These are phyloP conservation scores for Acipenser ruthenus DNA, from an alignment of 2,797 vertebrate species.

Conservation along the genomic window DNA sequence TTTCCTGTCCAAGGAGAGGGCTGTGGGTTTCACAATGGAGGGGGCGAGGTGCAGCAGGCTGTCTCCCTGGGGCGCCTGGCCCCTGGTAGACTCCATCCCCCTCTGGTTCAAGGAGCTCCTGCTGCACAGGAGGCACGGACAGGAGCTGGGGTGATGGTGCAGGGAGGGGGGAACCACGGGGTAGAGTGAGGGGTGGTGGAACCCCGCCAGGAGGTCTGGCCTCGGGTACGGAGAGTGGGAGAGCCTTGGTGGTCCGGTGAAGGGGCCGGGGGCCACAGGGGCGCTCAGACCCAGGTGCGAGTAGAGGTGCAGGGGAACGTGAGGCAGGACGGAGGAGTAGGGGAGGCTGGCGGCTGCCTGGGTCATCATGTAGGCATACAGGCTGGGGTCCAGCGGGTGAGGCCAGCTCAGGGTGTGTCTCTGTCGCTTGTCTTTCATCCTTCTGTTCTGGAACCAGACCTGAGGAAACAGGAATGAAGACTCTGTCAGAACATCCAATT, in stretches of 20 bases:
- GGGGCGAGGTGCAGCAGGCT: constrained; percentile 26
- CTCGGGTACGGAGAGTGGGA: constrained; percentile 37
- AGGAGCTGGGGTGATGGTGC: constrained; percentile 40
- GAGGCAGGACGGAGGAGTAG: constrained; percentile 36
- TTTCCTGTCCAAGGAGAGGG: constrained; percentile 34
- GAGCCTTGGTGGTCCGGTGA: constrained; percentile 35
- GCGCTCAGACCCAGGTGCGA: constrained; percentile 37
- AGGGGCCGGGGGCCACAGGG: constrained; percentile 33
- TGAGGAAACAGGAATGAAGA: constrained; percentile 5
- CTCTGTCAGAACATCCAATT: too few relatives aligned
- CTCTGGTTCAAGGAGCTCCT: constrained; percentile 29
- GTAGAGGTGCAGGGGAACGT: constrained; percentile 45
- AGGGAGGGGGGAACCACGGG: constrained; percentile 25
- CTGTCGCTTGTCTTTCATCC: constrained; percentile 66
- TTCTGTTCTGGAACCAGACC: constrained; percentile 61
- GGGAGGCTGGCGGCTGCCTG: constrained; percentile 36
- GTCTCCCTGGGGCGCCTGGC: constrained; percentile 33
- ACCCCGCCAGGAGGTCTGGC: constrained; percentile 21
- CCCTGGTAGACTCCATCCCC: constrained; percentile 44
- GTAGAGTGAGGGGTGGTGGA: constrained; percentile 36
- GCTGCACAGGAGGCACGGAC: constrained; percentile 42
- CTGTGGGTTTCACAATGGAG: constrained; percentile 28
- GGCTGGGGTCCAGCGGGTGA: constrained; percentile 41
- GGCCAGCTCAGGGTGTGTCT: constrained; percentile 49
- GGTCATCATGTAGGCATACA: constrained; percentile 50